Evolutionary conservation across 2,888 invertebrate genomes (phyloP).

Genomic region (Parelbella ahira): DNA sequence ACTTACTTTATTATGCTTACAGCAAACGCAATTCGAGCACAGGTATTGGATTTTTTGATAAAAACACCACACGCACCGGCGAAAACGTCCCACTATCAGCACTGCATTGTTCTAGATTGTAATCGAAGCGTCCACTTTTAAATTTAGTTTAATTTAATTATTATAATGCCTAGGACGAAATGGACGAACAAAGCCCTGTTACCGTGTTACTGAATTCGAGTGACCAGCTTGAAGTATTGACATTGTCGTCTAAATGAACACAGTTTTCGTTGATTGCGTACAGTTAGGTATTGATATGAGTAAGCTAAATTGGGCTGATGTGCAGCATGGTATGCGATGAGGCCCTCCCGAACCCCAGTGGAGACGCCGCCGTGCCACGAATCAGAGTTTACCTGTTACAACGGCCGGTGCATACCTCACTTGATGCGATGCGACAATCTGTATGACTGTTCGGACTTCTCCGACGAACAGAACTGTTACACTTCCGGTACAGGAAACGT

Average conservation of each 20-base stretch:
- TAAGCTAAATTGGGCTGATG: constrained; percentile 39
- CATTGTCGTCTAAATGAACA: too few relatives aligned
- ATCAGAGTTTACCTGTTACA: constrained; percentile 87
- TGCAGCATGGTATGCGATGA: constrained; percentile 62
- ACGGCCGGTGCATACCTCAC: constrained; percentile 87
- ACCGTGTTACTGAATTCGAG: too few relatives aligned
- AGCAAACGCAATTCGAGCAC: constrained; percentile 2
- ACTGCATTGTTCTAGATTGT: constrained; percentile 14
- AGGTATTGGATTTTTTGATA: too few relatives aligned
- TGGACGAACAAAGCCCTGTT: too few relatives aligned
- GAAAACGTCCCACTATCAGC: constrained; percentile 2
- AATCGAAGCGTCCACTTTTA: too few relatives aligned
- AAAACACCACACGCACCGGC: constrained; percentile 11
- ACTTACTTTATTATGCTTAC: constrained; percentile 10
- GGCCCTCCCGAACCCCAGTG: constrained; percentile 54
- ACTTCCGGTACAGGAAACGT: constrained; percentile 63
- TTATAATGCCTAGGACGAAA: too few relatives aligned
- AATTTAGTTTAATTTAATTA: too few relatives aligned
- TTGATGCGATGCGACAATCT: constrained; percentile 91
- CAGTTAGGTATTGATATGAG: constrained; percentile 6
- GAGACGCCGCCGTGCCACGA: constrained; percentile 72
- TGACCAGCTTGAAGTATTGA: too few relatives aligned
- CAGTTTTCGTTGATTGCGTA: constrained; percentile 1
- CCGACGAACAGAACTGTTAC: constrained; percentile 93
- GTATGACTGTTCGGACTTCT: constrained; percentile 95